Evolutionary conservation across 2,113 vertebrate species (phyloP).

Genomic region (Asarcornis scutulata): DNA sequence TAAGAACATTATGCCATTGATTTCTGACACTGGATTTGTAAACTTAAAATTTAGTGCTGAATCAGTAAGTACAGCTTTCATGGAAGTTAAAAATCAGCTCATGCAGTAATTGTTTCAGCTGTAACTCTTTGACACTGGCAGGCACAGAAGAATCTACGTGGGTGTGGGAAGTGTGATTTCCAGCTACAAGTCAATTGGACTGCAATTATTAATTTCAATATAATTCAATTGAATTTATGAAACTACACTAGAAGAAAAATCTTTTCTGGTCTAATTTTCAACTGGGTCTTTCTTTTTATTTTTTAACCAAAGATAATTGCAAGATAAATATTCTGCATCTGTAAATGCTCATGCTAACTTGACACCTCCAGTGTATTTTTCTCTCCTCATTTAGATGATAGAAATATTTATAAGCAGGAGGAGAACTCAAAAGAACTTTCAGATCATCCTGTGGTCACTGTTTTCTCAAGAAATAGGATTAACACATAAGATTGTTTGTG

Average conservation of each 20-base stretch:
- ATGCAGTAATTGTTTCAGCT: constrained; percentile 1
- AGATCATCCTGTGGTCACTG: neutral
- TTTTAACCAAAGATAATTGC: neutral
- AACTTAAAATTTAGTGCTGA: constrained; percentile 59
- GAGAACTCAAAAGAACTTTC: neutral
- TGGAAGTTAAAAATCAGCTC: constrained; percentile 26
- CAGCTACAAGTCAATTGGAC: neutral
- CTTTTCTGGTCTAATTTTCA: neutral
- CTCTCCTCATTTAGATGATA: neutral
- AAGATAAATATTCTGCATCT: neutral
- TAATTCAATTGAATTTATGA: neutral
- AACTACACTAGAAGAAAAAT: neutral
- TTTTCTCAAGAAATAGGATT: neutral
- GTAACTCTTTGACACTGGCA: neutral
- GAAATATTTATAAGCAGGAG: neutral
- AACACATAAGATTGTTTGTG: neutral
- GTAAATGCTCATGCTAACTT: neutral
- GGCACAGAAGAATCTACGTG: neutral
- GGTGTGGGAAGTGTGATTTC: neutral
- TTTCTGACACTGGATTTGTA: constrained; percentile 65
- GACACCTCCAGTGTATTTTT: neutral
- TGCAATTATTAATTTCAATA: neutral
- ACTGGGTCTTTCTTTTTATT: neutral
- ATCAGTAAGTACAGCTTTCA: constrained; percentile 13
- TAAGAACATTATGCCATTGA: constrained; percentile 70